phyloP scores from a whole-genome alignment of 2,888 invertebrate genomes.

The Ephialtes manifestator region DNA sequence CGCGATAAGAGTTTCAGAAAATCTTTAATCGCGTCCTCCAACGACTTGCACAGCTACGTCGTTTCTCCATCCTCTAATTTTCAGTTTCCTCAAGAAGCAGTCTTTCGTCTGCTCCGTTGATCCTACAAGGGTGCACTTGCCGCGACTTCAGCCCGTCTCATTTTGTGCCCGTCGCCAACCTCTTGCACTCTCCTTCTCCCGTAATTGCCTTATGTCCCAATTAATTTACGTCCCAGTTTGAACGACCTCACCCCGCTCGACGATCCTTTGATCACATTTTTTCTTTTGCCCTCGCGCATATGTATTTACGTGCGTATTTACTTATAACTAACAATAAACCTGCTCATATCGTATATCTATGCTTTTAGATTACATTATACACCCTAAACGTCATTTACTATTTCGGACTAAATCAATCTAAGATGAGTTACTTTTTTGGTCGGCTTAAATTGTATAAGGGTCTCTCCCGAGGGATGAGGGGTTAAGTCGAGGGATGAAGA shows the following conservation, averaged over 20 bases:
- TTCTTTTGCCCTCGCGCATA: not conserved
- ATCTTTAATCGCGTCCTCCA: conserved; percentile 24
- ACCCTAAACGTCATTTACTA: not conserved
- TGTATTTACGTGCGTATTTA: conserved; percentile 3
- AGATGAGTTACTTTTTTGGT: not conserved
- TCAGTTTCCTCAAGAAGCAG: conserved; percentile 31
- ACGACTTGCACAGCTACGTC: conserved; percentile 8
- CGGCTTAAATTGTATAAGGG: too few species aligned
- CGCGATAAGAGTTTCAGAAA: conserved; percentile 26
- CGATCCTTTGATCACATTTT: not conserved
- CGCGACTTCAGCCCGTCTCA: conserved; percentile 19
- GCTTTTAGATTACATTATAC: not conserved
- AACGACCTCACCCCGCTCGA: conserved; percentile 2
- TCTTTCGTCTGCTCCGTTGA: conserved; percentile 50
- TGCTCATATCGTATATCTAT: not conserved
- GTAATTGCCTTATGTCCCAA: conserved; percentile 81
- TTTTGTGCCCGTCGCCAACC: conserved; percentile 19
- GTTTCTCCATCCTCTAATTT: conserved; percentile 11
- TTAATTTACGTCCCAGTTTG: conserved; percentile 80
- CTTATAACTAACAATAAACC: not conserved
- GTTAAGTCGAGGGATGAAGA: too few species aligned
- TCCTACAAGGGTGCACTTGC: conserved; percentile 45
- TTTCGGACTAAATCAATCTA: not conserved
- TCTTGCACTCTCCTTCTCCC: conserved; percentile 14
- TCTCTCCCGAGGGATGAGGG: too few species aligned